Base-by-base conservation (phyloP, 2,888 invertebrate genomes). In the Andrena camellia region DNA sequence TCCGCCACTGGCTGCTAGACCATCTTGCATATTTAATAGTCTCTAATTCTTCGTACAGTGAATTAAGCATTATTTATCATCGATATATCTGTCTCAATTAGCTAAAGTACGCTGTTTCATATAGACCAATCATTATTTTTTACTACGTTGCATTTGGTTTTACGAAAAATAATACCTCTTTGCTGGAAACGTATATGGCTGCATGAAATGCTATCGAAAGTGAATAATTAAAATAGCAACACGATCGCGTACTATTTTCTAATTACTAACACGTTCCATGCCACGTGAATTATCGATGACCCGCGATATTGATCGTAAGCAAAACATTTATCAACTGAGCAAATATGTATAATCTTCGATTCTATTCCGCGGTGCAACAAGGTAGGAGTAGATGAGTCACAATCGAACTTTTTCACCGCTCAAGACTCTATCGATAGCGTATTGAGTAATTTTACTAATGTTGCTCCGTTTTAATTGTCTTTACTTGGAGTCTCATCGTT, bases 401-500 rank as follows among this genome's bases (percentile, higher is more conserved):
- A 42, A 42, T 42, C 42, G 3, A 42, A 13, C 42, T 13, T 4
- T 13, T 42, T 42, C 42, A 13, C 42, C 13, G 4, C 42, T 42
- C 42, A 13, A 54, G 54, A 10, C 3, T 54, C 4, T 8, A 10
- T 13, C 10, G 2, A 23, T 4, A 57, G 23, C 23, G 26, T 23
- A 13, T 10, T 57, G 8, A 13, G 23, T 10, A 23, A 57, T 57
- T 4, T 20, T 26, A 23, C 23, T 23, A 57, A 57, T 23, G 3
- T 0, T 10, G 10, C 4, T 4, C 1, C 57, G 4, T 10, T 17
- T 31, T 52, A 7, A 20, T 31, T 59, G 33, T 35, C 10, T 48
- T 78, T 69, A 91, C 91, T 87, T 80, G 90, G 88, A 57, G 86
- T 88, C 70, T 85, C 81, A 26, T 78, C 73, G 35, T 85, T 86